Base-by-base conservation (phyloP, 2,797 vertebrate species). In the Eidolon dupreanum region DNA sequence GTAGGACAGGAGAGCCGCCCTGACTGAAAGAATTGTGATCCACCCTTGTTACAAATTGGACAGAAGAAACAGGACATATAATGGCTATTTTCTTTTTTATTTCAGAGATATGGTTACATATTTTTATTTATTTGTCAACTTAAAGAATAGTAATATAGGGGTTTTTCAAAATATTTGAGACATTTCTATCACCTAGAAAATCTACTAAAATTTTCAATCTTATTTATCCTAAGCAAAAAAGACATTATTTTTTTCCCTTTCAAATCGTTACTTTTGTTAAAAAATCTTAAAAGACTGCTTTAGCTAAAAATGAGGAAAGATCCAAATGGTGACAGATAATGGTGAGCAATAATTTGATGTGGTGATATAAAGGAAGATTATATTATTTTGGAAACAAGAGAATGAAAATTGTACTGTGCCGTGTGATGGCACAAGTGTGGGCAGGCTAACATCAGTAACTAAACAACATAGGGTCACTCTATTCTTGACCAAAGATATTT, bases 41-140 rank as follows among this genome's bases (percentile, higher is more conserved):
- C 17, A 51, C 1, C 26, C 19, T 57, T 57, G 26, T 59, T 77
- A 79, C 20, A 57, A 33, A 63, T 1, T 38, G 17, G 17, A 41
- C 4, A 55, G 41, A 77, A 85, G 53, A 68, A 88, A 61, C 9
- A 59, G 38, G 61, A 16, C 15, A 6, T 26, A 24, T 4, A 79
- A 78, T 31, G 86, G 51, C 19, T 49, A 33, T 43, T 93, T 90
- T 73, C 3, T 74, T 90, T 84, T 84, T 87, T 51, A 87, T 87
- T 96, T 88, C 38, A 55, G 26, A 74, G 17, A 15, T 6, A 74
- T 26, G 26, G 6, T 28, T 38, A 65, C 8, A 43, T 49, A 83
- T 53, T 24, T 26, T 71, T 74, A 43, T 83, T 87, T 53, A 6
- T 15, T 24, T 49, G 82, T 90, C 41, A 63, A 55, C 13, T 87